Evolutionary conservation across 1,140 invertebrate species (phyloP).

Genomic region (Cydia splendana): DNA sequence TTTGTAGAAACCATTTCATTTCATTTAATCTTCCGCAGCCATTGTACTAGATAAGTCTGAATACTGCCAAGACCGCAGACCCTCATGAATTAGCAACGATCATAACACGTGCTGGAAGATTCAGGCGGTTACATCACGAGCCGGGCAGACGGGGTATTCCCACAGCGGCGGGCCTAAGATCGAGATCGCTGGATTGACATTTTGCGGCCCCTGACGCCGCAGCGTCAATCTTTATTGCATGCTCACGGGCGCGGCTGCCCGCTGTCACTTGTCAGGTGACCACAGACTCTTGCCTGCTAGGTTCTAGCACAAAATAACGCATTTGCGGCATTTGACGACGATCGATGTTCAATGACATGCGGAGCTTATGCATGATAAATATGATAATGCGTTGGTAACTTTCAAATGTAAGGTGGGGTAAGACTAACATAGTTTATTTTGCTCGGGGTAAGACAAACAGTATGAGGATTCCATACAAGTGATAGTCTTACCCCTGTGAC

Average conservation of each 20-base stretch:
- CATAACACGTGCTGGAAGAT: conserved; percentile 24
- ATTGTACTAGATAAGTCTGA: conserved; percentile 5
- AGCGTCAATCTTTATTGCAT: conserved; percentile 71
- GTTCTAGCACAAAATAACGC: too few species aligned
- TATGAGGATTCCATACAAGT: too few species aligned
- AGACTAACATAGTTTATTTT: too few species aligned
- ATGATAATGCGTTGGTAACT: too few species aligned
- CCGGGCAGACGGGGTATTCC: conserved; percentile 43
- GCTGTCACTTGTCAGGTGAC: conserved; percentile 47
- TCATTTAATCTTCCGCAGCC: background rate
- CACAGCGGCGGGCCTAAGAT: conserved; percentile 60
- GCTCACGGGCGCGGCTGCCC: conserved; percentile 34
- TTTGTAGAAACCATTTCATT: background rate
- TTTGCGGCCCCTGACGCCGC: conserved; percentile 53
- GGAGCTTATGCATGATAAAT: too few species aligned
- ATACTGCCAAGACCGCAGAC: background rate
- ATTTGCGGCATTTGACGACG: background rate
- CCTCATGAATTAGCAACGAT: conserved; percentile 17
- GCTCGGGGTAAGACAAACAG: too few species aligned
- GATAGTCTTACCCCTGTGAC: too few species aligned
- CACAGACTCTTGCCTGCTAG: background rate
- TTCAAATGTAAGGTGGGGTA: too few species aligned
- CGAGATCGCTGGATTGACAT: conserved; percentile 66
- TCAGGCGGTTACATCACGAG: conserved; percentile 26
- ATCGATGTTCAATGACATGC: too few species aligned